These are phyloP conservation scores for Shargacucullia verbasci DNA, from an alignment of 2,888 invertebrate species.

Conservation along the genomic window DNA sequence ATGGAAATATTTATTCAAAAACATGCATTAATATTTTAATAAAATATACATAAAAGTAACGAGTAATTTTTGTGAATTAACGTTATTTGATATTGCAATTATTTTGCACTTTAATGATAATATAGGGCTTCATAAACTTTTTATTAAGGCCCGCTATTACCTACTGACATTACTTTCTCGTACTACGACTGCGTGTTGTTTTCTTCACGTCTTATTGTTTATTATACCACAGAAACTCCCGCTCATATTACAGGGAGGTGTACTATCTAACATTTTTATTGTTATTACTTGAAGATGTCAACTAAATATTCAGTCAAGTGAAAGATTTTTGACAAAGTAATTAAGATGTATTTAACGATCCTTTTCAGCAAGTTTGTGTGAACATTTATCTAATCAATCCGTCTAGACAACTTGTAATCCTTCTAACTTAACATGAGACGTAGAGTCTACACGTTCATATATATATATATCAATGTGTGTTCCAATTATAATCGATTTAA, in stretches of 20 bases:
- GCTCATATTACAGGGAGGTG: slow-evolving; percentile 21
- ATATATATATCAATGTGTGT: background rate
- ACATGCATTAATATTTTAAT: slow-evolving; percentile 56
- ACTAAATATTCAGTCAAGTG: background rate
- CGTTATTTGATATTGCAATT: slow-evolving; percentile 37
- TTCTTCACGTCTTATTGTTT: slow-evolving; percentile 34
- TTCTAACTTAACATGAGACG: slow-evolving; percentile 29
- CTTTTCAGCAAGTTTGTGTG: slow-evolving; percentile 16
- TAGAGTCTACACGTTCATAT: background rate
- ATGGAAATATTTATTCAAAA: slow-evolving; percentile 59
- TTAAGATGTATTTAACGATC: slow-evolving; percentile 33
- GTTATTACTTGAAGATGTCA: slow-evolving; percentile 5
- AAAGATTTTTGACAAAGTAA: slow-evolving; percentile 9
- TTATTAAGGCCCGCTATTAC: slow-evolving; percentile 30
- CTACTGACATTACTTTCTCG: slow-evolving; percentile 21
- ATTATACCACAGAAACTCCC: slow-evolving; percentile 24
- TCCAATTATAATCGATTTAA: slow-evolving; percentile 10
- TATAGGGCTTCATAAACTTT: slow-evolving; percentile 35
- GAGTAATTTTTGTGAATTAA: slow-evolving; percentile 42
- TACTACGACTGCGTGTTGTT: slow-evolving; percentile 5
- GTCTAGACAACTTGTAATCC: slow-evolving; percentile 49
- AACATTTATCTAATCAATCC: slow-evolving; percentile 37
- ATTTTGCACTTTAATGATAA: slow-evolving; percentile 27
- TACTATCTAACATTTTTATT: slow-evolving; percentile 14
- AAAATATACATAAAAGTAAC: slow-evolving; percentile 40